These are phyloP conservation scores for Melikaiella ostensackeni DNA, from an alignment of 2,888 invertebrate species.

Conservation along the genomic window DNA sequence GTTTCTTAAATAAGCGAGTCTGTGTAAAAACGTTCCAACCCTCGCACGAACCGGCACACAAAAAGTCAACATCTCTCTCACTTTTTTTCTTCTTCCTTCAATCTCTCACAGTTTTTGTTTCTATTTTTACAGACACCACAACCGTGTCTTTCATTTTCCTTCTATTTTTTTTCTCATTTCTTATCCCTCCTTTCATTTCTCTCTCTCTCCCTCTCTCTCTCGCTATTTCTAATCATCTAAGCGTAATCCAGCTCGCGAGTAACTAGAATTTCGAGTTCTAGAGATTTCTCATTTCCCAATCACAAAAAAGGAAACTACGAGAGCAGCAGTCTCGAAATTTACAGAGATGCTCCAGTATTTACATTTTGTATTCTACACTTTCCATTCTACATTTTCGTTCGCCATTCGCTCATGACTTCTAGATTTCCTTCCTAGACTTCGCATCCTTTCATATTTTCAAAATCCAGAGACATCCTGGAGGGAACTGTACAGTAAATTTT, in stretches of 20 bases:
- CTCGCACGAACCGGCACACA: conserved; percentile 50
- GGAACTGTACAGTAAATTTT: conserved; percentile 34
- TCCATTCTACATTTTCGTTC: conserved; percentile 6
- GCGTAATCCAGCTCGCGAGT: conserved; percentile 37
- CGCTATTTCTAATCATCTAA: conserved; percentile 14
- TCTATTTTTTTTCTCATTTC: background rate
- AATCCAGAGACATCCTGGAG: conserved; percentile 1
- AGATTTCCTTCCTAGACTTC: background rate
- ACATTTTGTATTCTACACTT: conserved; percentile 15
- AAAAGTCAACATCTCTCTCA: conserved; percentile 48
- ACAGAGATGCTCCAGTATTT: conserved; percentile 22
- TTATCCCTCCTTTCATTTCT: background rate
- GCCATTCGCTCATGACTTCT: background rate
- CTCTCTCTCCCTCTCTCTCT: too few species aligned
- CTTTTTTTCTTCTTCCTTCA: conserved; percentile 50
- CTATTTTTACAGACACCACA: background rate
- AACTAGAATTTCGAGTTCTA: conserved; percentile 28
- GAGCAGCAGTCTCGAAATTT: conserved; percentile 15
- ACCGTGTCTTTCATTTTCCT: background rate
- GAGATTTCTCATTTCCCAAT: conserved; percentile 3
- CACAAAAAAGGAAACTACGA: background rate
- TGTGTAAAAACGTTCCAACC: conserved; percentile 71
- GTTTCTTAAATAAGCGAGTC: conserved; percentile 72
- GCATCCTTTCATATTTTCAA: background rate
- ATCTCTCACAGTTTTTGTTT: background rate